Percentiles rank a stretch among this genome's conserved stretches.
Conservation (phyloP, 2,113 vertebrate species). For the Gallinago jamesoni region DNA sequence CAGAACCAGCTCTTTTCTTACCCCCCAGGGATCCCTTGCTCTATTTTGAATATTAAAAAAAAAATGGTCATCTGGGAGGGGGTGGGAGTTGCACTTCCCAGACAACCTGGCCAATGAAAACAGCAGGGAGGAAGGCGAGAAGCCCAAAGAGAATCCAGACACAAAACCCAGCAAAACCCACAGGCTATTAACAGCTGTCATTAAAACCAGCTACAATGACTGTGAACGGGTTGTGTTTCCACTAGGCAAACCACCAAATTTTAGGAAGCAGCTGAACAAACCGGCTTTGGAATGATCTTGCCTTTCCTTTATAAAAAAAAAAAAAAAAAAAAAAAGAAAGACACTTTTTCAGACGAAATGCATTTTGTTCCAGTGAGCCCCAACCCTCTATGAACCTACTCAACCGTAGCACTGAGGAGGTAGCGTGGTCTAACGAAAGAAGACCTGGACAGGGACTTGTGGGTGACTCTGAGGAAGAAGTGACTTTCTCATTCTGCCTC, state of each 20-base stretch:
- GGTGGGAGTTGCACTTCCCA: not conserved
- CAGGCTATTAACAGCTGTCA: not conserved
- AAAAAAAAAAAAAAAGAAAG: not conserved
- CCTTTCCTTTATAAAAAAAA: not conserved
- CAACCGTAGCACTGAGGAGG: not conserved
- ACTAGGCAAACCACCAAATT: not conserved
- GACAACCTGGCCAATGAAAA: conserved; percentile 19
- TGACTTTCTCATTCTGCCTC: conserved; percentile 37
- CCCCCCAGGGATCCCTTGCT: conserved; percentile 45
- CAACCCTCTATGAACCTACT: conserved; percentile 31
- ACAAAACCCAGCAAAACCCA: not conserved
- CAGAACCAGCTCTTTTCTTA: conserved; percentile 16
- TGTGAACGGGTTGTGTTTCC: not conserved
- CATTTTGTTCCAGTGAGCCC: not conserved
- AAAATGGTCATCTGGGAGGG: not conserved
- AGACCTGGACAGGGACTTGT: not conserved
- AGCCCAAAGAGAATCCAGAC: not conserved
- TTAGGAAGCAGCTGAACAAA: not conserved
- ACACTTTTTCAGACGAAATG: not conserved
- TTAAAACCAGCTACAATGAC: not conserved
- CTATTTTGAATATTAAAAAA: conserved; percentile 33
- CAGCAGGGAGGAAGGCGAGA: not conserved
- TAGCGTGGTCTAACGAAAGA: not conserved
- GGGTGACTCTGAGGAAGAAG: conserved; percentile 37
- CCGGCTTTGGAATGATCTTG: not conserved